Conservation (phyloP, 2,888 invertebrate genomes). For the Maniola hyperantus region DNA sequence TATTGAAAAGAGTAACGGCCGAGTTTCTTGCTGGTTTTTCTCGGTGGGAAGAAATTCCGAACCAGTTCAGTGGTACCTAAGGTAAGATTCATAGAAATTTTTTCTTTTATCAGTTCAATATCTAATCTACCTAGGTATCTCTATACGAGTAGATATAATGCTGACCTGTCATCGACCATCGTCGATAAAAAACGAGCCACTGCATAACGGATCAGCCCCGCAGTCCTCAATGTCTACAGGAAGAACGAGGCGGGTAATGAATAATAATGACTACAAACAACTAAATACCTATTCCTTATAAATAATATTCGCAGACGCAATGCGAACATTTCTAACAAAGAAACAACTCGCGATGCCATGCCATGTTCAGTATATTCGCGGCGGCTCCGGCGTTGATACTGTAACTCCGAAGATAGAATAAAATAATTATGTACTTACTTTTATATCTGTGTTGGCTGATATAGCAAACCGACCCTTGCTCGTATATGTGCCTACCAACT, state of each 20-base stretch:
- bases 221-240: conserved; percentile 45
- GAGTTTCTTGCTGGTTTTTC: no score
- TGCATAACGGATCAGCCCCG: conserved; percentile 34
- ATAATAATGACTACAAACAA: conserved; percentile 62
- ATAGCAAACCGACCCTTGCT: conserved; percentile 58
- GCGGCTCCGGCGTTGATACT: conserved; percentile 17
- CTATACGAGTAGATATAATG: not conserved
- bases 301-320: conserved; percentile 49
- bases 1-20: no score
- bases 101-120: no score
- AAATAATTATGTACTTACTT: no score
- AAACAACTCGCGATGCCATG: conserved; percentile 18
- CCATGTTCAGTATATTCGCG: conserved; percentile 18
- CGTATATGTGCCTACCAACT: conserved; percentile 61
- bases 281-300: conserved; percentile 46
- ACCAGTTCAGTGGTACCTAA: no score
- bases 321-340: conserved; percentile 36
- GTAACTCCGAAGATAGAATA: conserved; percentile 9
- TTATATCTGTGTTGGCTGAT: conserved; percentile 44
- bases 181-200: not conserved
- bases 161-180: not conserved
- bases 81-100: no score
- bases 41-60: no score
- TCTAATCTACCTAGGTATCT: no score
- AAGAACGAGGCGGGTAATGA: conserved; percentile 60